These are phyloP conservation scores for Phlogophora meticulosa DNA, from an alignment of 2,888 invertebrate genomes.

Conservation along the genomic window DNA sequence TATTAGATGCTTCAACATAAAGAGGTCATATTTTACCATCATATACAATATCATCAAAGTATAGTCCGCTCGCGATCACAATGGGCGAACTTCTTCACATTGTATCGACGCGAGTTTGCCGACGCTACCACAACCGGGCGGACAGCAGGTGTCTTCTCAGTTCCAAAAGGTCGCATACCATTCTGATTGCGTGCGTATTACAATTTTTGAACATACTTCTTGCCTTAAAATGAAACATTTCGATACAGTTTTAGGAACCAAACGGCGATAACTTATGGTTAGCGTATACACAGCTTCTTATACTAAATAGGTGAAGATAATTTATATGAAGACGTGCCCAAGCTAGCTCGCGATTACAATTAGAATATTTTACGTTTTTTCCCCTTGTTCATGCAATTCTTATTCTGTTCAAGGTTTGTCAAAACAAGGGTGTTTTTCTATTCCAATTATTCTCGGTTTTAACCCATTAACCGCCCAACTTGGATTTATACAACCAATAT, in stretches of 20 bases:
- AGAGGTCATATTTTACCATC: no score
- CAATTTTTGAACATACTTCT: conserved; percentile 25
- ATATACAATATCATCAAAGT: no score
- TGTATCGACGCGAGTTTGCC: no score
- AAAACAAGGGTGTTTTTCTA: conserved; percentile 40
- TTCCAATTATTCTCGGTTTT: conserved; percentile 39
- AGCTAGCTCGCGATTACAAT: conserved; percentile 39
- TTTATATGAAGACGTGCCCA: conserved; percentile 52
- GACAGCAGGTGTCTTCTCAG: no score
- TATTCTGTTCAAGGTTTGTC: conserved; percentile 49
- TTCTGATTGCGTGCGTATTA: no score
- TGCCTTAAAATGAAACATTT: conserved; percentile 51
- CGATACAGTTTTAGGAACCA: conserved; percentile 43
- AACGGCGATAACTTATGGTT: conserved; percentile 53
- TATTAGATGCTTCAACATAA: neutral
- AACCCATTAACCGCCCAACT: no score
- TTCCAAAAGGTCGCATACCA: no score
- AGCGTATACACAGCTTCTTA: conserved; percentile 66
- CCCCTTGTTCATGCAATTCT: conserved; percentile 52
- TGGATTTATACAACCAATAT: no score
- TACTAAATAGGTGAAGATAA: conserved; percentile 49
- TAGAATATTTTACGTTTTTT: conserved; percentile 25
- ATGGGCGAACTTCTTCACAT: no score
- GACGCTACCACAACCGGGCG: no score
- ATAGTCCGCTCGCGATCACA: no score